Conservation (phyloP, 1,140 invertebrate species). For the Bemisia tabaci region DNA sequence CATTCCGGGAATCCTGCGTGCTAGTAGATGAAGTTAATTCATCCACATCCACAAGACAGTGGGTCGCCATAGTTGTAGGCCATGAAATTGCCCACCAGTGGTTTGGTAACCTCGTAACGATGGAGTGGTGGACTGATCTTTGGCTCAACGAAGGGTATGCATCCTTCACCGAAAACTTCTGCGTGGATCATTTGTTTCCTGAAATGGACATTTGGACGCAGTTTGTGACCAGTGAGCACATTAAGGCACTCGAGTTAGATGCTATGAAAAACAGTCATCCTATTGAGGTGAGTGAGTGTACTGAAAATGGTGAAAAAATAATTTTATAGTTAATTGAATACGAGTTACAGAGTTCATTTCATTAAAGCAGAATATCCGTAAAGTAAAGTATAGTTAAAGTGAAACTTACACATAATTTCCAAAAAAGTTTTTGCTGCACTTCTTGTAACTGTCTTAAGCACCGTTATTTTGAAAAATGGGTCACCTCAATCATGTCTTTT, state of each 20-base stretch:
- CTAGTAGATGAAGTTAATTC: constrained; percentile 73
- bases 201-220: constrained; percentile 90
- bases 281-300: constrained; percentile 47
- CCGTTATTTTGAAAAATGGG: no score
- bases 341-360: no score
- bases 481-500: no score
- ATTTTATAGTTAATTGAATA: no score
- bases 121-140: constrained; percentile 54
- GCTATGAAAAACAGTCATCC: constrained; percentile 80
- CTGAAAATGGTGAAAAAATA: no score
- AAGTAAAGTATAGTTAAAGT: no score
- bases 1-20: constrained; percentile 68
- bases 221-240: constrained; percentile 73
- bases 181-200: constrained; percentile 73
- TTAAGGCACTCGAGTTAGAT: constrained; percentile 71
- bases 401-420: no score
- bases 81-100: constrained; percentile 83
- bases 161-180: constrained; percentile 76
- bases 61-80: constrained; percentile 72
- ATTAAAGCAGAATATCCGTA: no score
- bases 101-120: constrained; percentile 83
- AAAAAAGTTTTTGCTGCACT: no score
- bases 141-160: constrained; percentile 83
- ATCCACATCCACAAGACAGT: constrained; percentile 66
- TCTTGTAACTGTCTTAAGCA: no score